Conservation (phyloP, 2,888 invertebrate species). For the Coremacera marginata region DNA sequence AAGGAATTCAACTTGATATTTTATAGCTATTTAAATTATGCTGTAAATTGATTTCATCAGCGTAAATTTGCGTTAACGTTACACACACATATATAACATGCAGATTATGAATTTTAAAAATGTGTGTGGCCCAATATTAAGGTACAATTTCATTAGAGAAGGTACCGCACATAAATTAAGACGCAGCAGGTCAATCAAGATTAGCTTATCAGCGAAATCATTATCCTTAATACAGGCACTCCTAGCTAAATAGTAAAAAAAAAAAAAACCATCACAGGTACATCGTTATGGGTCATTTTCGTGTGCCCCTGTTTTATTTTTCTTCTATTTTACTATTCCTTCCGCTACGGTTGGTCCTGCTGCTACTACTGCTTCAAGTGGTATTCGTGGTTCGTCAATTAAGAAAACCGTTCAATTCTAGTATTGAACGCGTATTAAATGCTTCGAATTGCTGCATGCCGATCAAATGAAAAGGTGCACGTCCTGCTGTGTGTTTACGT, state of each 20-base stretch:
- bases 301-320: not conserved
- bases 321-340: not conserved
- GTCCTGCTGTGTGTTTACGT: conserved; percentile 37
- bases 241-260: not conserved
- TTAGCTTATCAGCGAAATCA: not conserved
- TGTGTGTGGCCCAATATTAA: conserved; percentile 8
- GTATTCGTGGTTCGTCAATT: conserved; percentile 21
- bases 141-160: conserved; percentile 6
- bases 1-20: not conserved
- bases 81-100: no score
- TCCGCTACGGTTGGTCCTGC: not conserved
- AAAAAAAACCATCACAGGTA: not conserved
- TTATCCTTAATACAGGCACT: not conserved
- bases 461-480: conserved; percentile 27
- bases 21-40: not conserved
- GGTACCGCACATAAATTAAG: conserved; percentile 19
- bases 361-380: not conserved
- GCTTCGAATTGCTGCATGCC: conserved; percentile 18
- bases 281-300: not conserved
- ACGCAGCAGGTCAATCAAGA: not conserved
- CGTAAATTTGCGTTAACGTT: not conserved
- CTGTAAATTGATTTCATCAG: not conserved
- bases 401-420: conserved; percentile 19
- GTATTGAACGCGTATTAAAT: conserved; percentile 24
- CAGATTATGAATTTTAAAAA: not conserved